Evolutionary conservation across 2,113 vertebrate genomes (phyloP).

Genomic region (Cisticola juncidis): DNA sequence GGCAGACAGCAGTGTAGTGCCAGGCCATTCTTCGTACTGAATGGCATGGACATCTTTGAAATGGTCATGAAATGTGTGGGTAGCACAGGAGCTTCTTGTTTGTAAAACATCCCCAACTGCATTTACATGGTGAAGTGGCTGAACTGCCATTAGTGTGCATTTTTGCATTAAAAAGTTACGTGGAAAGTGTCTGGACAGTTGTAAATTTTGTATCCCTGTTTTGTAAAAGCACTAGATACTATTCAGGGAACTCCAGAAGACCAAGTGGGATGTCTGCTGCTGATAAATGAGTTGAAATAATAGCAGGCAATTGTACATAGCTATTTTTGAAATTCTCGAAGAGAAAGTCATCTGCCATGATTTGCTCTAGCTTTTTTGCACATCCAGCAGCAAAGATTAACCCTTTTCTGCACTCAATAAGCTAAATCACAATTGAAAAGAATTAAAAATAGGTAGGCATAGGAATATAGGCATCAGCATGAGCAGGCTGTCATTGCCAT

Average conservation of each 20-base stretch:
- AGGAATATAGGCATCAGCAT: not conserved
- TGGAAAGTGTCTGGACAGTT: not conserved
- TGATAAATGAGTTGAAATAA: conserved; percentile 24
- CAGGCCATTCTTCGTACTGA: not conserved
- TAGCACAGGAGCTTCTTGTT: not conserved
- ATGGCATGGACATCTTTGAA: not conserved
- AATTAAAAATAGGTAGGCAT: not conserved
- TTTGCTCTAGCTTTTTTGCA: not conserved
- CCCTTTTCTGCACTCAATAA: not conserved
- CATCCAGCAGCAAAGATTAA: not conserved
- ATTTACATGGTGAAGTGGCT: not conserved
- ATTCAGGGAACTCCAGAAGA: not conserved
- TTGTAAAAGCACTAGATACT: not conserved
- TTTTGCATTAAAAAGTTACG: not conserved
- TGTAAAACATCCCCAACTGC: not conserved
- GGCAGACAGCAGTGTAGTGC: not conserved
- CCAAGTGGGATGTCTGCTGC: not conserved
- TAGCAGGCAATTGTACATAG: not conserved
- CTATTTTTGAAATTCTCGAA: not conserved
- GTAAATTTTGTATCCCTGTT: not conserved
- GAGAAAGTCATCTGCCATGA: not conserved
- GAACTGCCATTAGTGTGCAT: not conserved
- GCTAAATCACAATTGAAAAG: not conserved
- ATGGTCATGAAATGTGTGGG: not conserved
- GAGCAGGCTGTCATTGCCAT: not conserved